Base-by-base conservation (phyloP, 2,113 vertebrate species). In the Sapayoa aenigma region DNA sequence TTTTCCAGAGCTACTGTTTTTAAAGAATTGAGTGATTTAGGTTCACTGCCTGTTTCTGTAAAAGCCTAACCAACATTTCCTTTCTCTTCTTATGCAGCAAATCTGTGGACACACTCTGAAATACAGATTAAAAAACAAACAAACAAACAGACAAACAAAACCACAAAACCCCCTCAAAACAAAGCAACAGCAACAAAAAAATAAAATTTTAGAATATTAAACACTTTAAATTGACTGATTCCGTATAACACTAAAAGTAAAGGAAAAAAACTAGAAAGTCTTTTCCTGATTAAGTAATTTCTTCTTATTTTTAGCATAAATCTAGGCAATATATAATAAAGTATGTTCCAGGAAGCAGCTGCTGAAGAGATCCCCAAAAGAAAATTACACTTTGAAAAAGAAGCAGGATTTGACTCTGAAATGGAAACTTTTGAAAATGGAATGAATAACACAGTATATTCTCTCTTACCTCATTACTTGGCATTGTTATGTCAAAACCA, bases 261-360 rank as follows among this genome's bases (percentile, higher is more conserved):
- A 21, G 17, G 47, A 50, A 50, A 22, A 83, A 33, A 9, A 1
- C 31, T 23, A 35, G 8, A 49, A 85, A 84, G 66, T 58, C 6
- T 7, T 67, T 78, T 82, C 30, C 20, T 49, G 13, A 78, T 67
- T 53, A 59, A 22, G 25, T 4, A 1, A 31, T 68, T 88, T 42
- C 23, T 67, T 55, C 9, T 74, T 77, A 56, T 5, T 67, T 84
- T 62, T 53, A 53, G 23, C 4, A 78, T 47, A 69, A 11, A 30
- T 73, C 9, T 44, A 44, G 23, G 11, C 14, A 30, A 50, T 11
- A 7, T 31, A 39, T 9, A 3, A 44, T 33, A 82, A 75, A 79
- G 1, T 0, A 52, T 6, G 1, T 46, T 90, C 73, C 59, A 56
- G 14, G 17, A 86, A 44, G 18, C 1, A 1, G 4, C 4, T 69